phyloP scores from a whole-genome alignment of 2,888 invertebrate species.

The Steinernema hermaphroditum region DNA sequence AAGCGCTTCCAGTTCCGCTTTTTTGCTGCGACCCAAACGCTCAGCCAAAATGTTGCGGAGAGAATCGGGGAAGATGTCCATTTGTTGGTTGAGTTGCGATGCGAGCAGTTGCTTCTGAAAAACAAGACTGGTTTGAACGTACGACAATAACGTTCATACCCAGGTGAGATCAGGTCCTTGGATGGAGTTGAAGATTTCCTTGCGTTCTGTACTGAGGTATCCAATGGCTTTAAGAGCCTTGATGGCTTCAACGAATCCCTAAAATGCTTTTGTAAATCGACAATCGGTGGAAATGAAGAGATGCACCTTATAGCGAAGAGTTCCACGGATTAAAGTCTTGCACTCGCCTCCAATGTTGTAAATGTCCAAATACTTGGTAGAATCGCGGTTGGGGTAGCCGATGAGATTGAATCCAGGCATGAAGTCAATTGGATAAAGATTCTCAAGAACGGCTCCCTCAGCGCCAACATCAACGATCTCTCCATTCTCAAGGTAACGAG shows the following conservation, averaged over 20 bases:
- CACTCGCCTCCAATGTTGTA: constrained; percentile 80
- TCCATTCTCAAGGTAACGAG: constrained; percentile 82
- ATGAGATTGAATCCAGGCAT: constrained; percentile 96
- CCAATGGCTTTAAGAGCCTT: constrained; percentile 85
- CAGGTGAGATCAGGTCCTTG: constrained; percentile 91
- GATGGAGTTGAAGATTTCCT: constrained; percentile 86
- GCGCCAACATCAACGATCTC: constrained; percentile 84
- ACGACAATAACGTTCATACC: constrained; percentile 69
- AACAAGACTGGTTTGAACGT: constrained; percentile 31
- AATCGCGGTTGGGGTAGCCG: constrained; percentile 95
- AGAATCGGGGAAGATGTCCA: constrained; percentile 89
- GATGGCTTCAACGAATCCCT: constrained; percentile 85
- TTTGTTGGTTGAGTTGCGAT: constrained; percentile 80
- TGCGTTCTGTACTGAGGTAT: constrained; percentile 81
- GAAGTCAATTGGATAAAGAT: constrained; percentile 80
- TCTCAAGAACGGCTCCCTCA: constrained; percentile 86
- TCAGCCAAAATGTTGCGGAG: constrained; percentile 82
- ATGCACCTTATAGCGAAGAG: constrained; percentile 83
- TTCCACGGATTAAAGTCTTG: constrained; percentile 87
- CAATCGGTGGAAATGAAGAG: no score
- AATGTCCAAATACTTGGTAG: constrained; percentile 81
- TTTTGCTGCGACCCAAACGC: constrained; percentile 71
- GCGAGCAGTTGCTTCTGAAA: constrained; percentile 81
- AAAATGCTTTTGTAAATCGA: constrained; percentile 19
- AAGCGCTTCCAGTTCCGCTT: constrained; percentile 48